Evolutionary conservation across 2,797 vertebrate species (phyloP).

Genomic region (Loriculus beryllinus): DNA sequence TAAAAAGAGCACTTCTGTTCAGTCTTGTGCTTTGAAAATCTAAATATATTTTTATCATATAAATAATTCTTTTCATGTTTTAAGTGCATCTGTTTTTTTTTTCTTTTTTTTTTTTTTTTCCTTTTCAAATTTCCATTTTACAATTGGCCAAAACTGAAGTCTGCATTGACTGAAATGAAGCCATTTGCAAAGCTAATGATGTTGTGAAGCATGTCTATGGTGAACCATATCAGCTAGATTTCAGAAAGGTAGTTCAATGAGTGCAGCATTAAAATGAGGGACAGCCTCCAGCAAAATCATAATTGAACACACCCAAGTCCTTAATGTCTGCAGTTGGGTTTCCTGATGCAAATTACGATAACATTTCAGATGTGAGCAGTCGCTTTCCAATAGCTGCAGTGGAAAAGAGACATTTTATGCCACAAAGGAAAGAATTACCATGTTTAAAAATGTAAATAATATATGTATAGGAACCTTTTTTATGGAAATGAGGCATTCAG

Average conservation of each 20-base stretch:
- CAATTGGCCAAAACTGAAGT: constrained; percentile 75
- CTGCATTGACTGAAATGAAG: constrained; percentile 69
- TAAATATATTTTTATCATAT: constrained; percentile 87
- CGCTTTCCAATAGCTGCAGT: constrained; percentile 70
- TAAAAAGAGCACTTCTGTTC: constrained; percentile 83
- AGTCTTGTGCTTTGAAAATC: constrained; percentile 85
- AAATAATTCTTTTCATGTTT: constrained; percentile 85
- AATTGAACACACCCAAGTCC: constrained; percentile 73
- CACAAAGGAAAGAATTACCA: constrained; percentile 71
- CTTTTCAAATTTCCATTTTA: constrained; percentile 74
- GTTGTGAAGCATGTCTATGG: constrained; percentile 60
- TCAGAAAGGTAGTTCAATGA: constrained; percentile 70
- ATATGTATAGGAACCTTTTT: constrained; percentile 72
- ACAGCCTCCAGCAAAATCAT: constrained; percentile 73
- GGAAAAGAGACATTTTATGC: constrained; percentile 57
- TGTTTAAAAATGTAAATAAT: constrained; percentile 76
- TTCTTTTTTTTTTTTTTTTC: background rate
- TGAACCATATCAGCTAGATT: constrained; percentile 56
- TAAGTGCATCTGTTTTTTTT: constrained; percentile 80
- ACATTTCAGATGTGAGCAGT: constrained; percentile 70
- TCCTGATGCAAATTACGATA: constrained; percentile 72
- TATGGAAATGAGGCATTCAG: constrained; percentile 73
- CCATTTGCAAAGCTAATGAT: constrained; percentile 75
- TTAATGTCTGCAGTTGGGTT: constrained; percentile 64
- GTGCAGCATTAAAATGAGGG: constrained; percentile 71